Conservation (phyloP, 2,797 vertebrate species). For the Mus spretus region DNA sequence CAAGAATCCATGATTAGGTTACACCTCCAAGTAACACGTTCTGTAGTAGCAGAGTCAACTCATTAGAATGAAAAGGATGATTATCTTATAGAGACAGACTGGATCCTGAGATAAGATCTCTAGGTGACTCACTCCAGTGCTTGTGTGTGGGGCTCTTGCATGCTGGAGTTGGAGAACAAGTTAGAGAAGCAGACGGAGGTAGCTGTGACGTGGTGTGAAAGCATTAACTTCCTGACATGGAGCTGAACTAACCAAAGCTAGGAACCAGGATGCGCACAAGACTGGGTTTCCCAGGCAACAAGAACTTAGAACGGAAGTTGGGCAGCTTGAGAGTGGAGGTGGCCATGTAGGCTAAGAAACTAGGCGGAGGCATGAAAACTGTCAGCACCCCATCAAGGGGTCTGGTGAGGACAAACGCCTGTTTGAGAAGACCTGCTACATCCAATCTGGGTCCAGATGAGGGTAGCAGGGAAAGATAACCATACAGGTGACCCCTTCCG, state of each 20-base stretch:
- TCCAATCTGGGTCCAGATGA: background rate
- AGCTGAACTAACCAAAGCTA: background rate
- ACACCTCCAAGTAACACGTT: background rate
- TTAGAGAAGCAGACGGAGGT: background rate
- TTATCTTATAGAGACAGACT: background rate
- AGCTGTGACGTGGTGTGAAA: background rate
- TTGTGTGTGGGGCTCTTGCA: background rate
- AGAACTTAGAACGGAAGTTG: background rate
- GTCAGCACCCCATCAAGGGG: background rate
- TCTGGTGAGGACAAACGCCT: background rate
- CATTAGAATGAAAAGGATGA: too few species aligned
- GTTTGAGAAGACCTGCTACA: background rate
- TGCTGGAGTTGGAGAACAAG: background rate
- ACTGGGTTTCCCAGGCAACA: background rate
- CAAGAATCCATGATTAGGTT: background rate
- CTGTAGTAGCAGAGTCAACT: background rate
- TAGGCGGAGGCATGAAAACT: background rate
- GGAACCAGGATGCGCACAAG: background rate
- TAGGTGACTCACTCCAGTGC: accelerated
- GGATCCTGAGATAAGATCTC: background rate
- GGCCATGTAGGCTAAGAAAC: background rate
- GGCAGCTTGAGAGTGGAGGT: background rate
- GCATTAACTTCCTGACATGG: background rate
- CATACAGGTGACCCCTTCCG: background rate
- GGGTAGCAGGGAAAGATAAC: background rate